A percentile compares a stretch with the other conserved stretches of the same genome.
Evolutionary conservation across 2,113 vertebrate genomes (phyloP).

Genomic region (Sclerurus mexicanus): DNA sequence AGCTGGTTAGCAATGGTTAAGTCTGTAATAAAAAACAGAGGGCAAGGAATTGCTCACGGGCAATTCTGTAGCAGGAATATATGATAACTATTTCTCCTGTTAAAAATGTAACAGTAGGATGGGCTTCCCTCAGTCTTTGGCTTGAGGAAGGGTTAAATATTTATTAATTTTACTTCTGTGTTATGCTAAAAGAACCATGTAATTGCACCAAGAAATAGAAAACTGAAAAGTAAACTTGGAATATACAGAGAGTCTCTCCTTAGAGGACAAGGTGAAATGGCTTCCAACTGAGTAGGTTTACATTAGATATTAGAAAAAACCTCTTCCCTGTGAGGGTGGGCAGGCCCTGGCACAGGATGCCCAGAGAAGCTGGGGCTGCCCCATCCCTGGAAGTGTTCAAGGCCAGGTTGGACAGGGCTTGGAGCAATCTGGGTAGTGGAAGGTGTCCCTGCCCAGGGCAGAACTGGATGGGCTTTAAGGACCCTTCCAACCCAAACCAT

Average conservation of each 20-base stretch:
- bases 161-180: constrained; percentile 24
- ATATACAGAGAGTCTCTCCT: background rate
- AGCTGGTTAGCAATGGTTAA: constrained; percentile 45
- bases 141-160: constrained; percentile 36
- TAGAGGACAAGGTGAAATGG: background rate
- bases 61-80: background rate
- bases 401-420: background rate
- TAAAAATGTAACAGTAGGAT: constrained; percentile 43
- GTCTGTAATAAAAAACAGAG: constrained; percentile 57
- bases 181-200: background rate
- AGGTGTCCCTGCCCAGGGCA: background rate
- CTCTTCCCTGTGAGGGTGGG: background rate
- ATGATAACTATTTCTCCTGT: constrained; percentile 31
- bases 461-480: background rate
- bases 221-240: background rate
- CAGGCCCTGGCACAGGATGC: background rate
- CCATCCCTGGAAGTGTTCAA: background rate
- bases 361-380: background rate
- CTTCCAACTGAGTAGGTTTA: background rate
- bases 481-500: background rate
- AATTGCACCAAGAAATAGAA: background rate
- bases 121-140: background rate
- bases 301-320: background rate
- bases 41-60: constrained; percentile 24
- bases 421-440: background rate